phyloP scores from a whole-genome alignment of 2,888 invertebrate species.

The Amphipoea lucens region DNA sequence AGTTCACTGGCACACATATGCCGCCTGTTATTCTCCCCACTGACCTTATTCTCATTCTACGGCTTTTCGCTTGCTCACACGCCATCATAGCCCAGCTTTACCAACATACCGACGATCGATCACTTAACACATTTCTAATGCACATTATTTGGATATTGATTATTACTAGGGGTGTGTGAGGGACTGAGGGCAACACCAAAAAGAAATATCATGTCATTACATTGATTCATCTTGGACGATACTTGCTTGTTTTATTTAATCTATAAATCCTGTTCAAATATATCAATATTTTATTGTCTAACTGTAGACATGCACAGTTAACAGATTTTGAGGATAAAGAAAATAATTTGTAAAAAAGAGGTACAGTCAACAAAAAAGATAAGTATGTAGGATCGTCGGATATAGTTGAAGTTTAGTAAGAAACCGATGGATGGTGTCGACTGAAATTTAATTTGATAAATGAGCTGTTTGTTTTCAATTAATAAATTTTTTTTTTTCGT shows the following conservation, averaged over 20 bases:
- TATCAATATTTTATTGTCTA: background rate
- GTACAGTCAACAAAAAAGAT: background rate
- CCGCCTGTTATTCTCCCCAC: conserved; percentile 63
- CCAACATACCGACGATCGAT: conserved; percentile 22
- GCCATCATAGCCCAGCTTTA: conserved; percentile 44
- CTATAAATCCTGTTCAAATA: too few species aligned
- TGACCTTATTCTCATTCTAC: conserved; percentile 66
- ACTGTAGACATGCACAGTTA: background rate
- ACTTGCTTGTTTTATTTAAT: too few species aligned
- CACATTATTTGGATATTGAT: background rate
- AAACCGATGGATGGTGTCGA: too few species aligned
- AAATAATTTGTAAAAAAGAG: background rate
- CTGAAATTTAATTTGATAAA: too few species aligned
- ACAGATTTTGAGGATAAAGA: background rate
- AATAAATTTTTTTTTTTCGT: too few species aligned
- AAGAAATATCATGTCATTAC: too few species aligned
- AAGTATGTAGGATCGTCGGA: too few species aligned
- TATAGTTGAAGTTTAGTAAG: too few species aligned
- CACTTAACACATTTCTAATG: conserved; percentile 10
- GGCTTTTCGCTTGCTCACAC: conserved; percentile 61
- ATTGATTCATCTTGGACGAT: too few species aligned
- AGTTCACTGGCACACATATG: conserved; percentile 52
- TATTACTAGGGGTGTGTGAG: too few species aligned
- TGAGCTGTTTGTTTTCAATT: too few species aligned
- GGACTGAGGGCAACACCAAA: too few species aligned